phyloP scores from a whole-genome alignment of 2,888 invertebrate genomes.

The Ormyrus labotus region DNA sequence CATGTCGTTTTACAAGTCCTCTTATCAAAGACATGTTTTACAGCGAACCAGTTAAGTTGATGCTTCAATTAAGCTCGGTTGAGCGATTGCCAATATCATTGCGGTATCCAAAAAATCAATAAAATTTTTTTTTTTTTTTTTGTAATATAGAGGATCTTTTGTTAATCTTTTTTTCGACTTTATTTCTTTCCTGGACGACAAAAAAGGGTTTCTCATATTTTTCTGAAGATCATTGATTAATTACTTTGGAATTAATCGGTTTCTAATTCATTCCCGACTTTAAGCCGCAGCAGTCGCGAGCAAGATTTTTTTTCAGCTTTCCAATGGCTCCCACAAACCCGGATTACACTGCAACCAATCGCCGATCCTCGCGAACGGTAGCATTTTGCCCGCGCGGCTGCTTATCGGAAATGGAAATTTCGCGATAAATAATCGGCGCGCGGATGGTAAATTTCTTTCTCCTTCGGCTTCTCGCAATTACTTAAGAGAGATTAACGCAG shows the following conservation, averaged over 20 bases:
- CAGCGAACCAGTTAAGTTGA: conserved; percentile 61
- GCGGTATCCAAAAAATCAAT: no score
- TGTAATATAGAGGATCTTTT: not conserved
- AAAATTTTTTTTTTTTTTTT: not conserved
- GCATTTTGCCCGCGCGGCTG: conserved; percentile 25
- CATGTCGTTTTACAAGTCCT: no score
- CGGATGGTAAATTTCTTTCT: conserved; percentile 39
- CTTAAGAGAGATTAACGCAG: conserved; percentile 2
- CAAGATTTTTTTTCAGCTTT: not conserved
- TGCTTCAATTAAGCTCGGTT: conserved; percentile 67
- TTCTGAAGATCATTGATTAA: no score
- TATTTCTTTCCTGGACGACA: no score
- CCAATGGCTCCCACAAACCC: conserved; percentile 24
- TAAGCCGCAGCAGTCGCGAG: not conserved
- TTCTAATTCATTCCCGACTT: no score
- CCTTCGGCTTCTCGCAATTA: conserved; percentile 35
- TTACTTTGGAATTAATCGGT: no score
- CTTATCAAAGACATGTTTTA: conserved; percentile 12
- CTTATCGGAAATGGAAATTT: conserved; percentile 51
- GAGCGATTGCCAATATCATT: conserved; percentile 60
- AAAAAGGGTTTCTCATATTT: no score
- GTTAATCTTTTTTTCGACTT: no score
- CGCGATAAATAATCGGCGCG: conserved; percentile 48
- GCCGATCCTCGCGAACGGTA: conserved; percentile 18
- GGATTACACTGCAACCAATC: not conserved